Evolutionary conservation across 1,140 invertebrate genomes (phyloP).

Genomic region (Drosophila santomea): DNA sequence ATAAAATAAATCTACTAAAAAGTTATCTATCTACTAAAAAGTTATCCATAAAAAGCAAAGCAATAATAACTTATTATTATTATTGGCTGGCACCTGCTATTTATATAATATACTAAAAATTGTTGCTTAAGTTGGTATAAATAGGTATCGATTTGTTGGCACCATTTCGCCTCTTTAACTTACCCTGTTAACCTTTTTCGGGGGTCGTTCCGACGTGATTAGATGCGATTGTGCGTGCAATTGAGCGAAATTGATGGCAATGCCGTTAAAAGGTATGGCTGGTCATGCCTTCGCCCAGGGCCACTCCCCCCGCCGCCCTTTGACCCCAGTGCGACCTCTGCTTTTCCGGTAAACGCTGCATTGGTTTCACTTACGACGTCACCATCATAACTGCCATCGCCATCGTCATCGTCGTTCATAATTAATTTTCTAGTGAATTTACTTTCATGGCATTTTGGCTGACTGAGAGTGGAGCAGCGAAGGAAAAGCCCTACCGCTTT

Average conservation of each 20-base stretch:
- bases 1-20: no score
- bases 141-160: conserved; percentile 6
- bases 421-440: conserved; percentile 84
- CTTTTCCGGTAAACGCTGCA: conserved; percentile 56
- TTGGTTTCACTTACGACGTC: conserved; percentile 52
- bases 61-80: no score
- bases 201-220: conserved; percentile 73
- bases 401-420: conserved; percentile 66
- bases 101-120: background rate
- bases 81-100: no score
- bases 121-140: background rate
- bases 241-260: conserved; percentile 83
- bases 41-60: no score
- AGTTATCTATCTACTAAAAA: no score
- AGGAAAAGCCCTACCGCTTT: conserved; percentile 12
- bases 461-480: conserved; percentile 53
- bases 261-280: conserved; percentile 78
- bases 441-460: conserved; percentile 78
- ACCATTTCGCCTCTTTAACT: no score
- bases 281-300: conserved; percentile 11
- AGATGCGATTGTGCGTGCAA: conserved; percentile 81
- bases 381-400: conserved; percentile 33
- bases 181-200: conserved; percentile 23
- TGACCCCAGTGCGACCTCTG: conserved; percentile 5
- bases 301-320: background rate